Evolutionary conservation across 2,797 vertebrate species (phyloP), one percentile per base, ranked within the genome.

Genomic region (Periparus ater): DNA sequence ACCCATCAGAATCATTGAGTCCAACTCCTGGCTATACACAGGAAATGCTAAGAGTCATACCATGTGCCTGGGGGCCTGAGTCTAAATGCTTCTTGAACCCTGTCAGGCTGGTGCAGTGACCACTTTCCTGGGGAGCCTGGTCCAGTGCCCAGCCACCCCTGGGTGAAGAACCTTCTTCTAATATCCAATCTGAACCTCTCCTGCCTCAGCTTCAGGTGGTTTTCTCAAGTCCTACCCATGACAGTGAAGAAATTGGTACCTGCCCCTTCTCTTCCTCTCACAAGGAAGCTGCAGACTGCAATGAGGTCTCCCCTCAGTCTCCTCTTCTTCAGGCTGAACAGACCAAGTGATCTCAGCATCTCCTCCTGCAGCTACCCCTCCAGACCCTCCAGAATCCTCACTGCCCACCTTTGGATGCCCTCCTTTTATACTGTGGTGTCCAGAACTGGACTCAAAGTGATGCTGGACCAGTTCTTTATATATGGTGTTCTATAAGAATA

Each of bases 81-180:
- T 12, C 9, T 10, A 53, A 53, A 65, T 1, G 4, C 4, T 23
- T 45, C 58, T 34, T 40, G 38, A 57, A 0, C 14, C 77, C n/a
- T 8, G 29, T 1, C 38, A 58, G 45, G 26, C 18, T 84, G 51
- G 15, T 71, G 9, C 45, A 6, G 29, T 40, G 30, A 42, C 6
- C 18, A 27, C 7, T 40, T 58, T 21, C 12, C 0, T 72, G 34
- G 10, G 30, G 34, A 72, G 10, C 26, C 17, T 23, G 6, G 15
- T 11, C 21, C 30, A 71, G 10, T 7, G 40, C 9, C 15, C 21
- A 53, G 4, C 0, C 23, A 45, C 4, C 1, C 0, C 38, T 53
- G 58, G 15, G 7, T 42, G n/a, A 53, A 47, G 8, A 65, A 14
- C 6, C 4, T 40, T 65, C 58, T 19, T 6, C 4, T 8, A 11